Conservation (phyloP, 2,113 vertebrate species). For the Nasalis larvatus region DNA sequence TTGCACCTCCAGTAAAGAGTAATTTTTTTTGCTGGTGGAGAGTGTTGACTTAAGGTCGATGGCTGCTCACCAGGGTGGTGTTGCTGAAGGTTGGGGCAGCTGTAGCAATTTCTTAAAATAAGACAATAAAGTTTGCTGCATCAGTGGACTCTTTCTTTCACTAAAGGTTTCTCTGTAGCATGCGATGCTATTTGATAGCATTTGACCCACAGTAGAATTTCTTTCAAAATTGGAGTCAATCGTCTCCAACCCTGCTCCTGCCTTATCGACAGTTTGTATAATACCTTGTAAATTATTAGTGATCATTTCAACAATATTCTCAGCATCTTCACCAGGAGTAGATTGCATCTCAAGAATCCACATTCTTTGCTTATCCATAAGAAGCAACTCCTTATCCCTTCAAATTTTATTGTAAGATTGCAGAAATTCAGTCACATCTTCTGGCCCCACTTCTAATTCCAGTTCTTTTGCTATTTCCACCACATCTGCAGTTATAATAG, state of each 20-base stretch:
- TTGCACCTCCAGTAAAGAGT: background rate
- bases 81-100: background rate
- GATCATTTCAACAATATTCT: background rate
- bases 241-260: background rate
- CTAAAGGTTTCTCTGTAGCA: background rate
- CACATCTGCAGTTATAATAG: background rate
- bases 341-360: background rate
- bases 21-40: background rate
- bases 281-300: background rate
- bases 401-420: background rate
- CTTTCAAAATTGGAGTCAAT: background rate
- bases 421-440: background rate
- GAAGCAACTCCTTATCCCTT: background rate
- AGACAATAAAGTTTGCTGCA: background rate
- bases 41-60: background rate
- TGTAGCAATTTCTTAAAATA: background rate
- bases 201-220: background rate
- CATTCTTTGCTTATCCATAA: background rate
- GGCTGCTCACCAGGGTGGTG: background rate
- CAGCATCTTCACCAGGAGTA: background rate
- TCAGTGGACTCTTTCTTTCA: background rate
- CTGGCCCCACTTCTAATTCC: background rate
- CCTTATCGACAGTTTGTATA: background rate
- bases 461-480: background rate
- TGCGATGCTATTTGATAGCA: background rate